phyloP scores from a whole-genome alignment of 2,888 invertebrate genomes.

The Zaprionus bogoriensis region DNA sequence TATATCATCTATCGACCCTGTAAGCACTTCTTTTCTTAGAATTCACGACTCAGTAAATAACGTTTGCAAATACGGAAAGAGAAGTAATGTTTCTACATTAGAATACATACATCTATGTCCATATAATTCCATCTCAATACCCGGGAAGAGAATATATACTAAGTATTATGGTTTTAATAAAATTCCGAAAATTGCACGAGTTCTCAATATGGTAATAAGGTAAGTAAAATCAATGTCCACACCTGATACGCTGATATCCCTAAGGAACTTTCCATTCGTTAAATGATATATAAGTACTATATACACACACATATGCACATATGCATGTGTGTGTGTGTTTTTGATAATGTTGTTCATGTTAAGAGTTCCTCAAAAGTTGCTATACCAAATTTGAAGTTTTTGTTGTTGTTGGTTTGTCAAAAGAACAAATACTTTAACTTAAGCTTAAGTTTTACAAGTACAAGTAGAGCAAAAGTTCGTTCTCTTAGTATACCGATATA shows the following conservation, averaged over 20 bases:
- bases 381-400: conserved; percentile 9
- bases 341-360: conserved; percentile 4
- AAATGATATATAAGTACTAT: background rate
- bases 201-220: background rate
- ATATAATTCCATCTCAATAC: too few relatives aligned
- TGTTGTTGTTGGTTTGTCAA: conserved; percentile 24
- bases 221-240: background rate
- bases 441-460: conserved; percentile 9
- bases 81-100: too few relatives aligned
- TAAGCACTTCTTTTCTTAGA: too few relatives aligned
- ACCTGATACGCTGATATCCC: background rate
- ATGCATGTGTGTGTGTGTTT: background rate
- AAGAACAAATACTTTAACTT: conserved; percentile 32
- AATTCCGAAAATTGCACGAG: background rate
- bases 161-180: background rate
- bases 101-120: too few relatives aligned
- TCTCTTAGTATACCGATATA: conserved; percentile 14
- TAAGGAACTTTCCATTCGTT: background rate
- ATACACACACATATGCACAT: background rate
- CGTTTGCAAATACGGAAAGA: too few relatives aligned
- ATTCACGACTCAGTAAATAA: too few relatives aligned
- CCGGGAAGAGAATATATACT: background rate
- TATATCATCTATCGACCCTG: too few relatives aligned
- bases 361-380: conserved; percentile 13
- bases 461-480: conserved; percentile 24